Evolutionary conservation across 2,888 invertebrate species (phyloP).

Genomic region (Eristalis pertinax): DNA sequence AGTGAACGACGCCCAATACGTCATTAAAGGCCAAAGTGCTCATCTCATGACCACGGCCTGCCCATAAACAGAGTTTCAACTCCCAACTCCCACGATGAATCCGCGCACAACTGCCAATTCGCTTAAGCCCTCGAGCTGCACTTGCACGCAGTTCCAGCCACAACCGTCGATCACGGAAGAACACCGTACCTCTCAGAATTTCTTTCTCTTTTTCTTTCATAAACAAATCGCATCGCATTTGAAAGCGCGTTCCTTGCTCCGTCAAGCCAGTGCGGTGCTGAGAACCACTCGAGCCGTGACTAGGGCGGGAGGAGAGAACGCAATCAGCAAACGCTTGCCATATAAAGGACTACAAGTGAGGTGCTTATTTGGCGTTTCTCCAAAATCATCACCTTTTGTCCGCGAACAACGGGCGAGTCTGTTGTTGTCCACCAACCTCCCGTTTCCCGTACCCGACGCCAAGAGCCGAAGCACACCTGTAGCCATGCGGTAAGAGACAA

Average conservation of each 20-base stretch:
- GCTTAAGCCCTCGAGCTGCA: not conserved
- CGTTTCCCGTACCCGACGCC: not conserved
- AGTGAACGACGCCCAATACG: not conserved
- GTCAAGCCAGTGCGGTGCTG: slow-evolving; percentile 4
- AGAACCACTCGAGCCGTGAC: not conserved
- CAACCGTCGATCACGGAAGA: not conserved
- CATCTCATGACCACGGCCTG: not conserved
- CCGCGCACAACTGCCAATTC: not conserved
- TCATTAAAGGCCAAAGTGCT: not conserved
- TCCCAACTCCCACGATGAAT: not conserved
- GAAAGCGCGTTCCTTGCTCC: slow-evolving; percentile 47
- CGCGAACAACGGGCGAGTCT: slow-evolving; percentile 16
- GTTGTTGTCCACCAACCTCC: not conserved
- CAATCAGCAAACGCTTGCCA: slow-evolving; percentile 63
- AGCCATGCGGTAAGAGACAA: slow-evolving; percentile 20
- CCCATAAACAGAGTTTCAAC: not conserved
- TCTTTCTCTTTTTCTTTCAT: not conserved
- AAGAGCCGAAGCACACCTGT: slow-evolving; percentile 53
- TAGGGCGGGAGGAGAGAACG: slow-evolving; percentile 20
- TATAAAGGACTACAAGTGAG: slow-evolving; percentile 65
- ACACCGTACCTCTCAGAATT: not conserved
- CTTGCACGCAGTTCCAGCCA: not conserved
- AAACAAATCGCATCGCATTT: slow-evolving; percentile 51
- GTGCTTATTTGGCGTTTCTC: slow-evolving; percentile 66
- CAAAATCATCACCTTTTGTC: slow-evolving; percentile 66